Evolutionary conservation across 2,113 vertebrate species (phyloP), one percentile per base, ranked within the genome.

Genomic region (Pachypanchax playfairii): DNA sequence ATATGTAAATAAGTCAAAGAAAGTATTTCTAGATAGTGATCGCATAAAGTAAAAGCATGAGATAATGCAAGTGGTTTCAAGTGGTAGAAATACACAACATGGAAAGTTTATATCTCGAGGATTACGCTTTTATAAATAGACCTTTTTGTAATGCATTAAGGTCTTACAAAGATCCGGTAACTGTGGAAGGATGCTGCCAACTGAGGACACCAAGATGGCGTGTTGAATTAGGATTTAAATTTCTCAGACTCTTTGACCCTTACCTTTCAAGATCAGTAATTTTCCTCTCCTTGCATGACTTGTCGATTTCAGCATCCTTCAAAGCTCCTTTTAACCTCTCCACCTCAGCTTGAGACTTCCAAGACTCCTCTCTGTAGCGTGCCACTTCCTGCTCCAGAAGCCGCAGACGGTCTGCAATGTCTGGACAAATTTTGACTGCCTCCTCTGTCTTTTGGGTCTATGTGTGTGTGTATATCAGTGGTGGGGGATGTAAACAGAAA

Each of bases 181-280:
- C 55, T 70, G n/a, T 50, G 42, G 31, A 69, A 62, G 46, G 54
- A 65, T 46, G 50, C 53, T n/a, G 25, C n/a, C 48, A 20, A 53
- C 44, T 57, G 25, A 49, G 69, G 69, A 86, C 50, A 62, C 73
- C 42, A 70, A 80, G 50, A 50, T 56, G 49, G 39, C 46, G 57
- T 54, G 22, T 52, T 55, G 21, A n/a, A n/a, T n/a, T n/a, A 42
- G 59, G 20, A 63, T 49, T 22, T 7, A 9, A 55, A 60, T 48
- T 54, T 39, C 31, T 21, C 38, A 11, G 41, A 44, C 48, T 47
- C 35, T 52, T 47, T 73, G 46, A 60, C 47, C 53, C 83, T 87
- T 91, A 99, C 97, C 96, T 98, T 88, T 99, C 96, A 18, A 97
- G 92, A 64, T 98, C 95, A 4, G 93, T 89, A 24, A 96, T 96